Conservation (phyloP, 2,113 vertebrate species). For the Eurypyga helias region DNA sequence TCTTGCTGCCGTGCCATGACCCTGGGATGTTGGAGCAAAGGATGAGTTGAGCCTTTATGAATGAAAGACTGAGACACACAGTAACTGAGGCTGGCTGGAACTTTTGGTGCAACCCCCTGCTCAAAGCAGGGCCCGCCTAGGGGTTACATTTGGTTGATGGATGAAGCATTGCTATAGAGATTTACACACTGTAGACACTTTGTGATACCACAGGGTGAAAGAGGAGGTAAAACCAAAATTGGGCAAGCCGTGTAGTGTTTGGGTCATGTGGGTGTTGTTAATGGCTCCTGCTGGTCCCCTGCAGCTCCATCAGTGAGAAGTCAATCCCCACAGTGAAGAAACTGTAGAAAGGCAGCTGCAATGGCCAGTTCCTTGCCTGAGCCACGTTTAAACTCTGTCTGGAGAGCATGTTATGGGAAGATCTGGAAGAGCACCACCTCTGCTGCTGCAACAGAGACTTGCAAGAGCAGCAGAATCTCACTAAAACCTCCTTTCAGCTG, state of each 20-base stretch:
- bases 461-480: background rate
- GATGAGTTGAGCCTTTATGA: background rate
- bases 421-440: background rate
- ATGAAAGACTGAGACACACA: background rate
- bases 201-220: background rate
- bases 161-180: background rate
- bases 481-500: background rate
- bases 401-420: fast-evolving
- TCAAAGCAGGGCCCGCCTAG: background rate
- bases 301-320: background rate
- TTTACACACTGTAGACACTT: background rate
- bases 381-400: background rate
- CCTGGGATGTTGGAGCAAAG: background rate
- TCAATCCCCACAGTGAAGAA: background rate
- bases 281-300: background rate
- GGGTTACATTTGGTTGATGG: background rate
- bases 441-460: background rate
- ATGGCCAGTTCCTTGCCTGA: background rate
- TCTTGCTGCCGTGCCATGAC: background rate
- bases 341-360: background rate
- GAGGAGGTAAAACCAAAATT: background rate
- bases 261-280: background rate
- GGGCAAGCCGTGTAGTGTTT: background rate
- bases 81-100: background rate
- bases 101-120: background rate